Conservation (phyloP, 1,140 invertebrate species). For the Euwallacea fornicatus region DNA sequence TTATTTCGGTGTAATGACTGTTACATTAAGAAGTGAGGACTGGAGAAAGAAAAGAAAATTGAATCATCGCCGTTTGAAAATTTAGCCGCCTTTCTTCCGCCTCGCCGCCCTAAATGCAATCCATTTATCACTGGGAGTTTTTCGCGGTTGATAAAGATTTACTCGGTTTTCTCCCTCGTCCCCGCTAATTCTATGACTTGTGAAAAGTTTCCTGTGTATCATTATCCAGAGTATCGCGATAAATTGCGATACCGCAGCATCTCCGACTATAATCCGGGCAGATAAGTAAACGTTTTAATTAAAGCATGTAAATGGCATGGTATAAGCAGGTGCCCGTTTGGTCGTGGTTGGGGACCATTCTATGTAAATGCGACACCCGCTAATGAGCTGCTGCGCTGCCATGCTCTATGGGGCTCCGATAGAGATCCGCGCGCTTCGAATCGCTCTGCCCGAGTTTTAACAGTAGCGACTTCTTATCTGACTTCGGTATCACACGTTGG, state of each 20-base stretch:
- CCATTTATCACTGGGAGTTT: conserved; percentile 25
- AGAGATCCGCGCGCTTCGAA: conserved; percentile 28
- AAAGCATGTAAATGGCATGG: conserved; percentile 42
- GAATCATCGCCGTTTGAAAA: conserved; percentile 27
- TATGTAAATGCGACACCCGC: conserved; percentile 53
- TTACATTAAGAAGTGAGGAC: not conserved
- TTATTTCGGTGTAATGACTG: not conserved
- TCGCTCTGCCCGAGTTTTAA: conserved; percentile 35
- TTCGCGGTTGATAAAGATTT: conserved; percentile 34
- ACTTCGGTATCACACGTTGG: conserved; percentile 33
- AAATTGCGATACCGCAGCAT: too few species aligned
- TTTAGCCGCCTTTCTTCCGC: conserved; percentile 26
- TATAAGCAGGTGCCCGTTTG: conserved; percentile 42
- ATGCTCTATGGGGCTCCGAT: conserved; percentile 25
- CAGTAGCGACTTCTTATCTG: conserved; percentile 35
- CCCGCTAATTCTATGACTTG: conserved; percentile 28
- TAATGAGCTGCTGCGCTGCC: conserved; percentile 46
- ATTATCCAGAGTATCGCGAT: not conserved
- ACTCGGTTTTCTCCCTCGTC: conserved; percentile 16
- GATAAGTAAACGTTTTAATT: conserved; percentile 43
- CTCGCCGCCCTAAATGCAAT: conserved; percentile 25
- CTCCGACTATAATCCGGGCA: not conserved
- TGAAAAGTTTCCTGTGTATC: conserved; percentile 28
- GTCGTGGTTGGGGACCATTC: conserved; percentile 45
- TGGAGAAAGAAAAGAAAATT: conserved; percentile 20